These are phyloP conservation scores for Ctenochaetus hawaiiensis DNA, from an alignment of 2,797 vertebrate genomes.

Conservation along the genomic window DNA sequence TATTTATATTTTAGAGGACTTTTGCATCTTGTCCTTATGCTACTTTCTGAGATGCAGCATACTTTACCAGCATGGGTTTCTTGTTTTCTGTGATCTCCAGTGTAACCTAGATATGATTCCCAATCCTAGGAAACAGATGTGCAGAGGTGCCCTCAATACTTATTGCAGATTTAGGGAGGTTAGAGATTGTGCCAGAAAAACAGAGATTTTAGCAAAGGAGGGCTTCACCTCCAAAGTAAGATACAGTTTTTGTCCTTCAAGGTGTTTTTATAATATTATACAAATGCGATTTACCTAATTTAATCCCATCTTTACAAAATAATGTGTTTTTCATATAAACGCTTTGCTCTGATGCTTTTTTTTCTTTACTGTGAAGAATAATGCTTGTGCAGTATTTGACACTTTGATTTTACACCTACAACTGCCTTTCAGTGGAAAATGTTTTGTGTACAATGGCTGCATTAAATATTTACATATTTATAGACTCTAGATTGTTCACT, in stretches of 20 bases:
- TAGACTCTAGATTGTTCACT: neutral
- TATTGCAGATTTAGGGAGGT: constrained; percentile 30
- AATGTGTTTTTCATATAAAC: constrained; percentile 1
- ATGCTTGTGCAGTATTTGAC: neutral
- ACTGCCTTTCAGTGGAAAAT: too few species aligned
- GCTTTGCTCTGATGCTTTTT: neutral
- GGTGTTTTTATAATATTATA: neutral
- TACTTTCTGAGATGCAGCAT: constrained; percentile 39
- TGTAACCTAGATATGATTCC: constrained; percentile 61
- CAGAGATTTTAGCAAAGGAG: neutral
- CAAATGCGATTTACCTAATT: neutral
- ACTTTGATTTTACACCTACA: too few species aligned
- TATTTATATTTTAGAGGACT: constrained; percentile 63
- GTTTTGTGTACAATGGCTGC: too few species aligned
- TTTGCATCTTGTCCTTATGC: constrained; percentile 27
- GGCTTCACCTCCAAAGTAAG: constrained; percentile 17
- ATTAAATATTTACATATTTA: constrained; percentile 15
- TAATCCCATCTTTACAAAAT: neutral
- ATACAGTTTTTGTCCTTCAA: constrained; percentile 7
- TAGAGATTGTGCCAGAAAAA: constrained; percentile 10
- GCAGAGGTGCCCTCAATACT: constrained; percentile 45
- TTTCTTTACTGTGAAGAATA: neutral
- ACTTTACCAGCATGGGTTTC: constrained; percentile 62
- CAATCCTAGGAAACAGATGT: constrained; percentile 39
- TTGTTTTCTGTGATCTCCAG: constrained; percentile 51